phyloP scores from a whole-genome alignment of 2,113 vertebrate species.

The Datnioides undecimradiatus region DNA sequence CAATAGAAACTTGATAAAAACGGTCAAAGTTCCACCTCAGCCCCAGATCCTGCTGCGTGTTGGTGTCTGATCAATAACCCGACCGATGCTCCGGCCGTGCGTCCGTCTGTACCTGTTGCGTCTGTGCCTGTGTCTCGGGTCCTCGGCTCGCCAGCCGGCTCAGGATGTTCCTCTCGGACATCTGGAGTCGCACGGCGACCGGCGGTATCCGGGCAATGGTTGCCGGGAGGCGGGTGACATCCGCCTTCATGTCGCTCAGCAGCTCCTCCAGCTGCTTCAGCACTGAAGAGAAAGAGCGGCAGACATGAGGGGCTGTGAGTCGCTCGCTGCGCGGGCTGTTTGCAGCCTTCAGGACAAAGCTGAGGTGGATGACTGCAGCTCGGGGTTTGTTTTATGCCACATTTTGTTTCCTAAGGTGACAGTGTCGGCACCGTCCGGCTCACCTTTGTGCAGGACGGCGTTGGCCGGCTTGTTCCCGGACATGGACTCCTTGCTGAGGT shows the following conservation, averaged over 20 bases:
- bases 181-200: constrained; percentile 94
- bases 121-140: constrained; percentile 89
- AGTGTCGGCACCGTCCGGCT: no score
- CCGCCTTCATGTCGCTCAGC: constrained; percentile 98
- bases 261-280: constrained; percentile 98
- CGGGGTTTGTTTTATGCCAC: not conserved
- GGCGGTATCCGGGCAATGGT: constrained; percentile 97
- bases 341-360: not conserved
- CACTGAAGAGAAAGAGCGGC: constrained; percentile 79
- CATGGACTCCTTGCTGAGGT: constrained; percentile 98
- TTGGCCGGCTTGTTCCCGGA: constrained; percentile 98
- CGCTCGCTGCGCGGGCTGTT: not conserved
- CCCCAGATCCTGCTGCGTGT: no score
- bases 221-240: constrained; percentile 95
- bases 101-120: constrained; percentile 87
- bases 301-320: not conserved
- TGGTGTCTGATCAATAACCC: no score
- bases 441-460: constrained; percentile 98
- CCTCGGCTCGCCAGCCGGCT: constrained; percentile 95
- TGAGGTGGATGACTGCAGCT: no score
- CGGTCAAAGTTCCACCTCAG: no score
- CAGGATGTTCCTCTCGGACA: constrained; percentile 98
- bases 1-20: no score
- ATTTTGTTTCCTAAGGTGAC: not conserved
- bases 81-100: no score